A percentile compares a stretch with the other conserved stretches of the same genome.
These are phyloP conservation scores for Bufotes viridis DNA, from an alignment of 2,797 vertebrate genomes.

Conservation along the genomic window DNA sequence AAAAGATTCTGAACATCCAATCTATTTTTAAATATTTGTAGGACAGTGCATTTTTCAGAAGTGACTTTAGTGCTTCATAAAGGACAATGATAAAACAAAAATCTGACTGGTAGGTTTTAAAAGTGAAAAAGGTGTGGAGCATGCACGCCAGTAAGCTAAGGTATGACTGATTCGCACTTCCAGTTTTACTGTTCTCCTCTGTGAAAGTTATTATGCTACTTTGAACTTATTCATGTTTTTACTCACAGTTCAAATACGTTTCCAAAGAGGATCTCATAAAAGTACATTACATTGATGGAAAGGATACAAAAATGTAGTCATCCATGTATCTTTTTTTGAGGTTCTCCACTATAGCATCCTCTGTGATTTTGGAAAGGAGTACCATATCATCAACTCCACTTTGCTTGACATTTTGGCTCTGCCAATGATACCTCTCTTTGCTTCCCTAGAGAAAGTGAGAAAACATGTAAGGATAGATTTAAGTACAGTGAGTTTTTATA, in stretches of 20 bases:
- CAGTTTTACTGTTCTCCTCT: not conserved
- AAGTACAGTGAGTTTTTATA: not conserved
- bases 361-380: constrained; percentile 91
- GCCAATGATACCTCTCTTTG: constrained; percentile 94
- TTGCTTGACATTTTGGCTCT: constrained; percentile 98
- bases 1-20: too few relatives aligned
- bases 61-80: not conserved
- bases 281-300: constrained; percentile 21
- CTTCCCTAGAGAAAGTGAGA: constrained; percentile 75
- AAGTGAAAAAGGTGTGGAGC: not conserved
- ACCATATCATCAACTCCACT: constrained; percentile 99
- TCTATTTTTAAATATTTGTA: not conserved
- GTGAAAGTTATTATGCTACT: not conserved
- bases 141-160: not conserved
- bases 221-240: not conserved
- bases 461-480: not conserved
- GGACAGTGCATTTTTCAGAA: not conserved
- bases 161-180: too few relatives aligned
- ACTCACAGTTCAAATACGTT: not conserved
- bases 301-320: constrained; percentile 98
- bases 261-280: not conserved
- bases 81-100: not conserved
- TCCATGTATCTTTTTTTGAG: constrained; percentile 96
- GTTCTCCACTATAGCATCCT: constrained; percentile 94
- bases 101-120: not conserved